Evolutionary conservation across 2,797 vertebrate species (phyloP), one percentile per base, ranked within the genome.

Genomic region (Nannoperca australis): DNA sequence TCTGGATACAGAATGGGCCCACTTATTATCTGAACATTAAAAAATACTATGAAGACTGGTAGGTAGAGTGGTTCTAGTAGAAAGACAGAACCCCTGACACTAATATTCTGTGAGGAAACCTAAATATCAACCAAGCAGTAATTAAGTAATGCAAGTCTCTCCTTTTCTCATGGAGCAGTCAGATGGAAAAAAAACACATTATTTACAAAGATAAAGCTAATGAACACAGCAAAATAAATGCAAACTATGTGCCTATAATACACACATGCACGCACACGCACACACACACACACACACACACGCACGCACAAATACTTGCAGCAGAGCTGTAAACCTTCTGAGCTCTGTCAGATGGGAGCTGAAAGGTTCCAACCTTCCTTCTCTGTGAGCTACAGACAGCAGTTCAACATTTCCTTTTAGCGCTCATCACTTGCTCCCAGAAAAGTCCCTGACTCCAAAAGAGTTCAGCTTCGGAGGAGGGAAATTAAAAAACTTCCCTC

Each of bases 121-220:
- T 42, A 76, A 75, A 82, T 32, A 82, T 45, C 77, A 85, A 82
- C 69, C 47, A 66, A 84, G 42, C 44, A 54, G 34, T 63, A 51
- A 70, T 58, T 67, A 61, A 64, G 53, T 84, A 85, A 85, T 1
- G 2, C 55, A 65, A 6, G 40, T 63, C 34, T 62, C 56, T 79
- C 69, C 40, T 75, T 85, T 60, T 45, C 54, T 79, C 24, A 11
- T 62, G 76, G 73, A 89, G 70, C 59, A 58, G 47, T 45, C 66
- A 76, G 45, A 60, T 68, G 32, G 10, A 38, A 58, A 66, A 27
- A 15, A 44, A 67, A 47, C 47, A 72, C 44, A 68, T 58, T 82
- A 84, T 85, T 80, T 85, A 88, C 77, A 85, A 53, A 78, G 69
- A 79, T 91, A 92, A 93, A 94, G 88, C 86, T 76, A 85, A 84